These are phyloP conservation scores for Neoaliturus tenellus DNA, from an alignment of 2,888 invertebrate genomes.

Conservation along the genomic window DNA sequence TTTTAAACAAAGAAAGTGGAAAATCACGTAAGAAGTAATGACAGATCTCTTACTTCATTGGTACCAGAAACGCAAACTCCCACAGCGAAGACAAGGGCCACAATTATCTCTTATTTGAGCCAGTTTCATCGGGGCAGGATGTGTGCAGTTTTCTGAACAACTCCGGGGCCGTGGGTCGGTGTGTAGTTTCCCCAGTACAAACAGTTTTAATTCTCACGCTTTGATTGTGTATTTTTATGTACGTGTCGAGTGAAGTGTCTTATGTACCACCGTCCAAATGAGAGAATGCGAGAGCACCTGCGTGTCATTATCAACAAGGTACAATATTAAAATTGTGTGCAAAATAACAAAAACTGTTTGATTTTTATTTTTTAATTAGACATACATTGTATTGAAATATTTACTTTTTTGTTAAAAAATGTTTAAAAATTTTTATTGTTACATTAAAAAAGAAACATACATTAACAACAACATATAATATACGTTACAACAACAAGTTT, in stretches of 20 bases:
- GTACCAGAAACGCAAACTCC: neutral
- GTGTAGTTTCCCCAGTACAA: neutral
- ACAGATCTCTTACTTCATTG: neutral
- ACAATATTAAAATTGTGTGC: neutral
- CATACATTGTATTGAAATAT: too few species aligned
- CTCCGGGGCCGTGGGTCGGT: neutral
- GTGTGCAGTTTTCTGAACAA: constrained; percentile 5
- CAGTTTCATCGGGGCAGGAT: neutral
- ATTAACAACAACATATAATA: too few species aligned
- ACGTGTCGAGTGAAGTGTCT: neutral
- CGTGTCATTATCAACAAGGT: constrained; percentile 26
- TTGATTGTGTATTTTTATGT: neutral
- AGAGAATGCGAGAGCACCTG: constrained; percentile 29
- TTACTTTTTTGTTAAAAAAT: too few species aligned
- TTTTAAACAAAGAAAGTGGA: neutral
- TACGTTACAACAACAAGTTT: too few species aligned
- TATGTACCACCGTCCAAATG: constrained; percentile 34
- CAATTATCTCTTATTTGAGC: constrained; percentile 17
- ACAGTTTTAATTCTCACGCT: neutral
- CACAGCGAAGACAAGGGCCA: neutral
- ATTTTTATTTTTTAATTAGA: neutral
- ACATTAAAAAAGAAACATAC: too few species aligned
- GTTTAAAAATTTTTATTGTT: too few species aligned
- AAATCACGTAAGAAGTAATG: neutral
- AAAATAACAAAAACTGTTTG: neutral